Conservation (phyloP, 2,888 invertebrate species). For the Rapana venosa region DNA sequence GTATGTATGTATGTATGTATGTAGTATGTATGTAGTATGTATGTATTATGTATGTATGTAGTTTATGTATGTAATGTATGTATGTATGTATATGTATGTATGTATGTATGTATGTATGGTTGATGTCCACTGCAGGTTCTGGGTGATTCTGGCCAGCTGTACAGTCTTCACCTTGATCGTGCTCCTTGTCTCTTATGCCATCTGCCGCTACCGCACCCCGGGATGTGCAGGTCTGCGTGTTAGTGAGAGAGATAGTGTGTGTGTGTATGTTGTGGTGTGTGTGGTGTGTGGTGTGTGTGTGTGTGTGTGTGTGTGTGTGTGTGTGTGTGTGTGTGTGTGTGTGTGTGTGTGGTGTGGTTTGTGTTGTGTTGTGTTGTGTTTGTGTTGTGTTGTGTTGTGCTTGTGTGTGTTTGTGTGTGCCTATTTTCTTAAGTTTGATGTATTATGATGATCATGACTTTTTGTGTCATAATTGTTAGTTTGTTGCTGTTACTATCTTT, state of each 20-base stretch:
- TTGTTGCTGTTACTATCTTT: no score
- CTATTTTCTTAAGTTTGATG: no score
- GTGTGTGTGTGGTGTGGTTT: not conserved
- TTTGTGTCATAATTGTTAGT: no score
- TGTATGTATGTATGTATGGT: no score
- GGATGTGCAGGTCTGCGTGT: slow-evolving; percentile 26
- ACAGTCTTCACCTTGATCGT: slow-evolving; percentile 11
- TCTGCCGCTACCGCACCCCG: slow-evolving; percentile 32
- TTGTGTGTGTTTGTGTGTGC: not conserved
- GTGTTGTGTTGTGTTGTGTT: not conserved
- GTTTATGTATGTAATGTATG: no score
- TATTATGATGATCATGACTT: no score
- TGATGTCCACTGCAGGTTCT: slow-evolving; percentile 15
- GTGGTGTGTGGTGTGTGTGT: not conserved
- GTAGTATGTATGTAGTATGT: no score
- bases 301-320: not conserved
- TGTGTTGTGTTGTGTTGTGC: not conserved
- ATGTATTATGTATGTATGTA: no score
- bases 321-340: not conserved
- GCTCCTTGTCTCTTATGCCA: slow-evolving; percentile 16
- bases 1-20: no score
- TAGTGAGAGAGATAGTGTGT: not conserved
- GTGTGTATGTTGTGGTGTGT: not conserved
- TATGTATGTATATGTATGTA: no score
- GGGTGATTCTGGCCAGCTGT: slow-evolving; percentile 23